Evolutionary conservation across 2,888 invertebrate species (phyloP).

Genomic region (Cantharis nigra): DNA sequence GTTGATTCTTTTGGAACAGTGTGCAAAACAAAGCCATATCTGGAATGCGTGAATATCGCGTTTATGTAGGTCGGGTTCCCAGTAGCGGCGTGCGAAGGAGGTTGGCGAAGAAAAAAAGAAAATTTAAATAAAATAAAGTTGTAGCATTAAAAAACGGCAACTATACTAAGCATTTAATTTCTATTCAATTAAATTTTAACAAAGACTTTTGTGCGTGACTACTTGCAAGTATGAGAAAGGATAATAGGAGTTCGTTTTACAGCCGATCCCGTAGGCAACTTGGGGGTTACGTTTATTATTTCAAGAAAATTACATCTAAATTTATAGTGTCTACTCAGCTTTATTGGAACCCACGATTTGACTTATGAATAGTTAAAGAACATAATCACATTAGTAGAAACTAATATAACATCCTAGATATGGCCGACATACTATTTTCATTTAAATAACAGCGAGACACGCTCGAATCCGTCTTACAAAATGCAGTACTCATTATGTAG

Average conservation of each 20-base stretch:
- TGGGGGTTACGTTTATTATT: conserved; percentile 29
- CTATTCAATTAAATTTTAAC: neutral
- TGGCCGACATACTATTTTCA: neutral
- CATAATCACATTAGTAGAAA: conserved; percentile 18
- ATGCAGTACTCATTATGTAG: conserved; percentile 3
- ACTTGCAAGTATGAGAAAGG: conserved; percentile 15
- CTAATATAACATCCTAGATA: neutral
- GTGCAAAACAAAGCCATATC: neutral
- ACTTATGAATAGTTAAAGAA: conserved; percentile 27
- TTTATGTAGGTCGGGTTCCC: neutral
- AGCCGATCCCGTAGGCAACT: conserved; percentile 13
- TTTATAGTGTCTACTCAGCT: conserved; percentile 25
- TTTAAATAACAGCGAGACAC: neutral
- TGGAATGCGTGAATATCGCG: neutral
- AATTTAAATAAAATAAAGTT: neutral
- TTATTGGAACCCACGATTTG: conserved; percentile 23
- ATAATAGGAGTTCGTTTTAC: conserved; percentile 29
- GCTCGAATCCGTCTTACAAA: neutral
- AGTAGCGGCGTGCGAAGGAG: neutral
- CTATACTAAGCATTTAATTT: neutral
- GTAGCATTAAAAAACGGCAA: neutral
- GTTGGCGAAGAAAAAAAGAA: neutral
- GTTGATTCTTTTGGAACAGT: neutral
- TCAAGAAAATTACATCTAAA: conserved; percentile 30
- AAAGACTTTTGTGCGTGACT: conserved; percentile 18